Evolutionary conservation across 1,140 invertebrate genomes (phyloP), one percentile per base, ranked within the genome.

Genomic region (Prorops nasuta): DNA sequence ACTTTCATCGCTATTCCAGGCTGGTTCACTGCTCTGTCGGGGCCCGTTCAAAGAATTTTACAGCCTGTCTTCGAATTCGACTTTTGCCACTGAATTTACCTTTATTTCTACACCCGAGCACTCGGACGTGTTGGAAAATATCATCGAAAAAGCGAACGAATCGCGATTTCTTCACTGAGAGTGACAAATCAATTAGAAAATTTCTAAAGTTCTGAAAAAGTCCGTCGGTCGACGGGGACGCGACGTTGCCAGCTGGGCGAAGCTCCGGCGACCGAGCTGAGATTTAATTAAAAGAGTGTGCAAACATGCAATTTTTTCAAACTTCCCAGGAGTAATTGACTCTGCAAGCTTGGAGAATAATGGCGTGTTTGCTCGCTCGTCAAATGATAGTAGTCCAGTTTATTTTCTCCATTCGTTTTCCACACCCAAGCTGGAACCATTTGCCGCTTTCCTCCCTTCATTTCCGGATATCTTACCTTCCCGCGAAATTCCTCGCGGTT

Each of bases 281-380:
- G 54, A 58, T 63, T 58, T 63, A 63, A 63, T 63, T 63, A 63
- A 63, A 63, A 63, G 58, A 63, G 49, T n/a, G n/a, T 56, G 59
- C 49, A 58, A 63, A 50, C 52, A 22, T 22, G 48, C 35, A 46
- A 55, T 52, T 63, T 58, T 61, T 54, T 46, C 36, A 56, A 60
- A 57, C 34, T 60, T 57, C 36, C 19, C 17, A 22, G 43, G 21
- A 44, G 28, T 52, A 49, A 53, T 52, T 41, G 50, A 16, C 19
- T 10, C 12, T 18, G 7, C 21, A 24, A 7, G 24, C 44, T 6
- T 10, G 14, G n/a, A 12, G 31, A 12, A 36, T 28, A 28, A 31
- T 1, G n/a, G 7, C 19, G 41, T 36, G 50, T 56, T 56, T 52
- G 39, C 32, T 34, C 53, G 31, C 17, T 44, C 18, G 28, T 44